Percentiles rank a stretch among this genome's conserved stretches.
phyloP scores from a whole-genome alignment of 2,888 invertebrate species.

The Nemotelus pantherinus region DNA sequence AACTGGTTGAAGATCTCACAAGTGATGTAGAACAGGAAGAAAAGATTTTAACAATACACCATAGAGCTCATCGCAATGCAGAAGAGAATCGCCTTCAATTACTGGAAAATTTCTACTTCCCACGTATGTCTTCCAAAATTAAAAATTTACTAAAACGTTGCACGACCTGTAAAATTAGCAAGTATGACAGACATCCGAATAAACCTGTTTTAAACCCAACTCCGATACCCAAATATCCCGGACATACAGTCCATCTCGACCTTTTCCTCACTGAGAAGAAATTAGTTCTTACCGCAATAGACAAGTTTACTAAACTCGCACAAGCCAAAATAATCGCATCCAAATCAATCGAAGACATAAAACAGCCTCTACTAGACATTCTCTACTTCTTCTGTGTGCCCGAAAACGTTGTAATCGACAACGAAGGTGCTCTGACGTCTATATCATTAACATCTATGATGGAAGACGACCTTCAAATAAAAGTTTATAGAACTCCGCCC shows the following conservation, averaged over 20 bases:
- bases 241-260: slow-evolving; percentile 16
- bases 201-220: slow-evolving; percentile 11
- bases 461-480: too few relatives aligned
- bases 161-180: background rate
- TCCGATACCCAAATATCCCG: slow-evolving; percentile 10
- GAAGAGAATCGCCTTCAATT: background rate
- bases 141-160: background rate
- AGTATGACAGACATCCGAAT: slow-evolving; percentile 28
- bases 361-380: slow-evolving; percentile 37
- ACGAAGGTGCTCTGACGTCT: too few relatives aligned
- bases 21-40: too few relatives aligned
- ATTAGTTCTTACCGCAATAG: slow-evolving; percentile 38
- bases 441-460: too few relatives aligned
- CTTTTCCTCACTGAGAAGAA: slow-evolving; percentile 1
- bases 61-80: slow-evolving; percentile 9
- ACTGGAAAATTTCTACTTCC: slow-evolving; percentile 21
- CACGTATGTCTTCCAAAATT: slow-evolving; percentile 7
- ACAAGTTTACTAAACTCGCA: slow-evolving; percentile 45
- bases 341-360: slow-evolving; percentile 39
- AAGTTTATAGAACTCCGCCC: too few relatives aligned
- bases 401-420: slow-evolving; percentile 24
- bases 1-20: too few relatives aligned
- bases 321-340: slow-evolving; percentile 28
- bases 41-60: too few relatives aligned
- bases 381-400: slow-evolving; percentile 39